Evolutionary conservation across 2,113 vertebrate species (phyloP).

Genomic region (Sylvilagus bachmani): DNA sequence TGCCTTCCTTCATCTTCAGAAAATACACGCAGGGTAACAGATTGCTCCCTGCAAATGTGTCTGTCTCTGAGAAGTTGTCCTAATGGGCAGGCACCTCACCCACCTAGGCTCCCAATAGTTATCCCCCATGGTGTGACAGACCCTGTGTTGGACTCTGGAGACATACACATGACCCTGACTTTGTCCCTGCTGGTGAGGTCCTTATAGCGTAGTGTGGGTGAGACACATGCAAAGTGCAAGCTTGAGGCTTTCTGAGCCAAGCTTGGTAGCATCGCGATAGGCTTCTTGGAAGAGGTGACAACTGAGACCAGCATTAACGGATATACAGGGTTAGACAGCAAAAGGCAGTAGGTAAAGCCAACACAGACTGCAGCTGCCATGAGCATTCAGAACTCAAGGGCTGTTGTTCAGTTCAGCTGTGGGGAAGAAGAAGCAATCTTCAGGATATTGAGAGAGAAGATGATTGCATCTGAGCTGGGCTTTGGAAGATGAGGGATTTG

Average conservation of each 20-base stretch:
- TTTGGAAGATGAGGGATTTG: constrained; percentile 2
- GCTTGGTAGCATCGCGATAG: not conserved
- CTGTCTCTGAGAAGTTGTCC: not conserved
- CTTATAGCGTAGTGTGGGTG: not conserved
- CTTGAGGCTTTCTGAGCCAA: not conserved
- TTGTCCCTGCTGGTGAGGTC: not conserved
- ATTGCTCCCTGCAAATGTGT: not conserved
- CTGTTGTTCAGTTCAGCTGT: not conserved
- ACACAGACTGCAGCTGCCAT: not conserved
- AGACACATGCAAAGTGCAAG: not conserved
- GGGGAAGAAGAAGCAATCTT: not conserved
- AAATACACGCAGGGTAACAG: not conserved
- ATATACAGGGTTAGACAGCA: not conserved
- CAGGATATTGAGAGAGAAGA: not conserved
- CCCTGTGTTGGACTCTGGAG: not conserved
- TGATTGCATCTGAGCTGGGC: not conserved
- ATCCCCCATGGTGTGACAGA: not conserved
- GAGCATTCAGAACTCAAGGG: not conserved
- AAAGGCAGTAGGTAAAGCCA: not conserved
- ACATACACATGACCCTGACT: not conserved
- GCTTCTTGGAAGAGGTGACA: not conserved
- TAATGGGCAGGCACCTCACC: not conserved
- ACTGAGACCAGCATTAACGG: not conserved
- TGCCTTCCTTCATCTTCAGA: not conserved
- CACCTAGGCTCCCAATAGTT: not conserved